Percentiles rank a stretch among this genome's conserved stretches.
phyloP scores from a whole-genome alignment of 2,888 invertebrate species.

The Phania funesta region DNA sequence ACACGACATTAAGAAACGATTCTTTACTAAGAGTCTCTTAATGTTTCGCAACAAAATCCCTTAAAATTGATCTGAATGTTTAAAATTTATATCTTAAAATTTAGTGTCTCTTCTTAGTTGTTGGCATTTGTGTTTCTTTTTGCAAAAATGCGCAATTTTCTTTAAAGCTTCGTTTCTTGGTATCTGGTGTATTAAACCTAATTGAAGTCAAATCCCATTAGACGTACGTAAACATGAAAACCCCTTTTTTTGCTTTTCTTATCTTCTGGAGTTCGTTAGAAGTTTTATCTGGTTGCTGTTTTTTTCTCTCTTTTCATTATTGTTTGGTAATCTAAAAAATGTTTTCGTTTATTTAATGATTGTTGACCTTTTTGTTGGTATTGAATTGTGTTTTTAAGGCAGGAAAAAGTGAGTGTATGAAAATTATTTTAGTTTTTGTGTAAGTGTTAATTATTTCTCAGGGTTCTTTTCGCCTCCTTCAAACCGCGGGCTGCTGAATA shows the following conservation, averaged over 20 bases:
- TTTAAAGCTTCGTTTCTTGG: slow-evolving; percentile 54
- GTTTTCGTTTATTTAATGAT: slow-evolving; percentile 31
- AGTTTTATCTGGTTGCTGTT: slow-evolving; percentile 10
- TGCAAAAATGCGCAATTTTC: slow-evolving; percentile 36
- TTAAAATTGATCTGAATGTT: neutral
- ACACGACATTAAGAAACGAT: no score
- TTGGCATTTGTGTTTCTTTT: neutral
- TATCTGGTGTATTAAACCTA: slow-evolving; percentile 78
- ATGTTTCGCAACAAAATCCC: neutral
- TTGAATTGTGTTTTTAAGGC: neutral
- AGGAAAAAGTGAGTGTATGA: neutral
- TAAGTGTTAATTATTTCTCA: no score
- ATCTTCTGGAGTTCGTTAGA: slow-evolving; percentile 71
- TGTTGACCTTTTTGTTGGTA: slow-evolving; percentile 14
- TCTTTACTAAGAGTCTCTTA: no score
- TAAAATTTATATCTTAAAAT: neutral
- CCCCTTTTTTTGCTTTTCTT: slow-evolving; percentile 62
- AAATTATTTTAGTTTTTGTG: slow-evolving; percentile 14
- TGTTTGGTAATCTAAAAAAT: slow-evolving; percentile 7
- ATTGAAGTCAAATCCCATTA: slow-evolving; percentile 78
- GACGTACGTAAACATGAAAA: slow-evolving; percentile 68
- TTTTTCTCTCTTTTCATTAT: neutral
- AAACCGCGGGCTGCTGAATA: no score
- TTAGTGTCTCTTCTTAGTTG: neutral
- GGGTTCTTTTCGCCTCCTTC: no score